phyloP scores from a whole-genome alignment of 2,113 vertebrate genomes.

The Neopipo cinnamomea region DNA sequence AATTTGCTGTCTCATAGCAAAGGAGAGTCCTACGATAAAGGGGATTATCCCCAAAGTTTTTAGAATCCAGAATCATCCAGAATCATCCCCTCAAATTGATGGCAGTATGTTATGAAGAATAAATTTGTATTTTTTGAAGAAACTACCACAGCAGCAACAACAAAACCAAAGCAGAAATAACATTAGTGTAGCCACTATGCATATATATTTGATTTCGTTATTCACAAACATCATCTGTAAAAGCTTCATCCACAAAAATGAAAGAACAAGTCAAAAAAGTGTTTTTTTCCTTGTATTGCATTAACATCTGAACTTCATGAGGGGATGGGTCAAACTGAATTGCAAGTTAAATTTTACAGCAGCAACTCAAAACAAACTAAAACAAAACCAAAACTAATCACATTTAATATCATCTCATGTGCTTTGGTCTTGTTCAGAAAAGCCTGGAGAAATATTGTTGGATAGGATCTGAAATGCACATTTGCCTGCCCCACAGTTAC shows the following conservation, averaged over 20 bases:
- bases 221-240: not conserved
- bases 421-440: not conserved
- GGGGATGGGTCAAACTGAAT: not conserved
- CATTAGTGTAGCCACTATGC: not conserved
- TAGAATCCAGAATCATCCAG: not conserved
- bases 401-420: not conserved
- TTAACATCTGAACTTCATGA: not conserved
- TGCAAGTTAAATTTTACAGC: not conserved
- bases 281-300: not conserved
- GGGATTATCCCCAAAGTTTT: not conserved
- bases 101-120: not conserved
- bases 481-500: fast-evolving
- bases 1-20: not conserved
- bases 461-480: not conserved
- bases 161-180: not conserved
- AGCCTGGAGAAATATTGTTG: not conserved
- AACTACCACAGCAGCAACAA: not conserved
- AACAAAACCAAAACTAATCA: not conserved
- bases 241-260: not conserved
- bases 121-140: not conserved
- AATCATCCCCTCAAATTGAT: not conserved
- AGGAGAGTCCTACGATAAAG: not conserved
- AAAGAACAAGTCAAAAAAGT: not conserved
- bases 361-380: not conserved
- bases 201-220: not conserved